These are phyloP conservation scores for Sturnira hondurensis DNA, from an alignment of 2,113 vertebrate species.

Conservation along the genomic window DNA sequence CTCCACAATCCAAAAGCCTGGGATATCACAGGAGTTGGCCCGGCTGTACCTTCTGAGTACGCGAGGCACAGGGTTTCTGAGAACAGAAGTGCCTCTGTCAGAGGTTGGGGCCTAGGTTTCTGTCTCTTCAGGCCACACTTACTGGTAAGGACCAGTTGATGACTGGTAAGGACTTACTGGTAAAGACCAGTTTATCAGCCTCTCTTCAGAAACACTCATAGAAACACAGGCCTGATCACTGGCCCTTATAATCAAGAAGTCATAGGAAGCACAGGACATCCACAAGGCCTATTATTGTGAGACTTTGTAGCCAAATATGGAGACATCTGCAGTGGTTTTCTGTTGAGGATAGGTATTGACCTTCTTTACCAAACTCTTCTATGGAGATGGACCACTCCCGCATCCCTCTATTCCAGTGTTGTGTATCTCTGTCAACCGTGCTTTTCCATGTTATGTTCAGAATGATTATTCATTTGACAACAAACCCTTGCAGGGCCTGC, in stretches of 20 bases:
- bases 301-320: not conserved
- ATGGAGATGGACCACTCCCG: no score
- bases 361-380: not conserved
- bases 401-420: not conserved
- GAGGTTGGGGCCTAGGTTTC: not conserved
- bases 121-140: not conserved
- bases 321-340: not conserved
- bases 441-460: not conserved
- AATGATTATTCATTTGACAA: not conserved
- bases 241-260: not conserved
- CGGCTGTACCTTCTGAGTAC: not conserved
- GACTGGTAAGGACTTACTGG: no score
- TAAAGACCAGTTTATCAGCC: no score
- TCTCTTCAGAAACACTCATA: not conserved
- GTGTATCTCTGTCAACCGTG: not conserved
- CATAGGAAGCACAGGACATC: not conserved
- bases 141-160: not conserved
- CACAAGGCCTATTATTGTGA: not conserved
- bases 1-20: not conserved
- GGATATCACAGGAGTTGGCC: not conserved
- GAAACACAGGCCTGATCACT: not conserved
- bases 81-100: not conserved
- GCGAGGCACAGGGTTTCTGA: not conserved
- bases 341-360: not conserved
- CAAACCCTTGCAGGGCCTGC: not conserved